Conservation (phyloP, 2,888 invertebrate genomes). For the Leptinotarsa juncta region DNA sequence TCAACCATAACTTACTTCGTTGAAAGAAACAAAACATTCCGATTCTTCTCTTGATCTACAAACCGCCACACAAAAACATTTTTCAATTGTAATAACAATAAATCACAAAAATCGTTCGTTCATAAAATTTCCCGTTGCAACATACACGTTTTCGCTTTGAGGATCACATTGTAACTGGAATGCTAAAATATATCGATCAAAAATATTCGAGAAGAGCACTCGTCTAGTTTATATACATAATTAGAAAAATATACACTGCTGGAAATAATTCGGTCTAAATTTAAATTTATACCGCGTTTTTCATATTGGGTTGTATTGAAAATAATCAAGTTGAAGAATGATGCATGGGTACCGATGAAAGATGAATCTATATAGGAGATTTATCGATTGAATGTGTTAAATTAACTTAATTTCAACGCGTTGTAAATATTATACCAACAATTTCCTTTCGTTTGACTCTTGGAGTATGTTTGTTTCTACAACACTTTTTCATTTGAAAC, state of each 20-base stretch:
- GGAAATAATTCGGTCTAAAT: slow-evolving; percentile 40
- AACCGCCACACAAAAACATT: background rate
- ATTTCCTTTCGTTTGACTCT: too few relatives aligned
- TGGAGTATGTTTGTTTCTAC: too few relatives aligned
- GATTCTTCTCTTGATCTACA: slow-evolving; percentile 2
- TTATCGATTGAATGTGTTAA: background rate
- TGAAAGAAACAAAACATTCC: background rate
- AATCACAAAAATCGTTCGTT: background rate
- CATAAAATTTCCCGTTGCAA: background rate
- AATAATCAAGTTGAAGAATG: slow-evolving; percentile 23
- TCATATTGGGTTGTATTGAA: slow-evolving; percentile 19
- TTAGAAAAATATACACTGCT: slow-evolving; percentile 51
- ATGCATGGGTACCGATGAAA: slow-evolving; percentile 15
- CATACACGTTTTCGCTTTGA: slow-evolving; percentile 27
- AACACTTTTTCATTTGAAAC: too few relatives aligned
- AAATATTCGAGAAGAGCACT: slow-evolving; percentile 40
- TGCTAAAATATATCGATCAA: slow-evolving; percentile 42
- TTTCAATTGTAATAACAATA: background rate
- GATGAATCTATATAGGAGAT: slow-evolving; percentile 1
- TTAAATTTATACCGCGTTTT: slow-evolving; percentile 36
- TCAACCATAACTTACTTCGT: background rate
- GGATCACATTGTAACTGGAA: slow-evolving; percentile 46
- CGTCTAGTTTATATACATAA: slow-evolving; percentile 48
- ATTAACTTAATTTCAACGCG: background rate
- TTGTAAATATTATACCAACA: background rate